A percentile compares a stretch with the other conserved stretches of the same genome.
phyloP scores from a whole-genome alignment of 1,140 invertebrate genomes.

The Leucophenga varia region DNA sequence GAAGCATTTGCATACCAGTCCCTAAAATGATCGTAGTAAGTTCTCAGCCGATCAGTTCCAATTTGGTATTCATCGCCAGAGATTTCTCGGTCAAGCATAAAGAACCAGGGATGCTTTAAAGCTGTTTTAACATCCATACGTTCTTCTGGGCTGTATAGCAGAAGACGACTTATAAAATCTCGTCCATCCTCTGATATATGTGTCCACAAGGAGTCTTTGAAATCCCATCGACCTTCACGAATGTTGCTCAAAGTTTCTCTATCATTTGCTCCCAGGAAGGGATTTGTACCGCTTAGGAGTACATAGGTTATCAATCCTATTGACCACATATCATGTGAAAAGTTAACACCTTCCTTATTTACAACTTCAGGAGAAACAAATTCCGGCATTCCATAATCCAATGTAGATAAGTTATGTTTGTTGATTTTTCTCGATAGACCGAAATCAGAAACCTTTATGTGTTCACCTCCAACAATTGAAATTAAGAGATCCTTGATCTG shows the following conservation, averaged over 20 bases:
- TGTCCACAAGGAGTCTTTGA: conserved; percentile 55
- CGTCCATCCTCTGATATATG: conserved; percentile 74
- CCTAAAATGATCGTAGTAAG: conserved; percentile 73
- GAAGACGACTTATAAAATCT: conserved; percentile 79
- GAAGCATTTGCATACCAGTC: conserved; percentile 85
- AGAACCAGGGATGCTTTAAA: conserved; percentile 81
- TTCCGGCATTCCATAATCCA: conserved; percentile 83
- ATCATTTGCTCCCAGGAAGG: conserved; percentile 80
- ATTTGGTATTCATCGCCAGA: conserved; percentile 67
- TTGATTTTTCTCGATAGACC: conserved; percentile 74
- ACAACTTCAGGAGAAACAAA: conserved; percentile 84
- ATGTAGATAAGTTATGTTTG: conserved; percentile 65
- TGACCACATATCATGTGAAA: conserved; percentile 85
- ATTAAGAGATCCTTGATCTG: conserved; percentile 85
- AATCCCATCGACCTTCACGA: conserved; percentile 52
- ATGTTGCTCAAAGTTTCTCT: conserved; percentile 80
- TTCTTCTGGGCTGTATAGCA: conserved; percentile 70
- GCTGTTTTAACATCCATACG: conserved; percentile 76
- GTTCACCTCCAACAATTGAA: conserved; percentile 74
- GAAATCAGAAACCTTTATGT: conserved; percentile 85
- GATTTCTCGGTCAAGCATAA: conserved; percentile 64
- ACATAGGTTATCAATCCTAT: conserved; percentile 89
- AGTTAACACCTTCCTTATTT: conserved; percentile 76
- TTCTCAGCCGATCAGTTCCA: conserved; percentile 69
- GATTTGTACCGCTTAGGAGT: conserved; percentile 74